phyloP scores from a whole-genome alignment of 2,888 invertebrate genomes.

The Portevinia maculata region DNA sequence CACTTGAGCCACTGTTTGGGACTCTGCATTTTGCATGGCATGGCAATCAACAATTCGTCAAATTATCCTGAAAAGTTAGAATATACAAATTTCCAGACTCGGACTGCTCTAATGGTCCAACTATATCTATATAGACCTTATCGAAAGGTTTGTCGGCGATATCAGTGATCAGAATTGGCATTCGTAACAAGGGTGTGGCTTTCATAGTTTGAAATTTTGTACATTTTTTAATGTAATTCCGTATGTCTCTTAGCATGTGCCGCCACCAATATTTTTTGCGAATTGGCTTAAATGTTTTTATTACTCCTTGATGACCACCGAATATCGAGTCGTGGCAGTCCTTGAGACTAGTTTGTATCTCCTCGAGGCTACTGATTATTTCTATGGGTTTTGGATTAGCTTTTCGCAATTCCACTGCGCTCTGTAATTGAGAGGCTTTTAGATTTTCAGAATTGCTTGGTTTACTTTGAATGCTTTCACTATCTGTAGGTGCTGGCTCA shows the following conservation, averaged over 20 bases:
- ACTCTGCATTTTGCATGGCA: too few relatives aligned
- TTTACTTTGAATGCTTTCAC: too few relatives aligned
- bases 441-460: neutral
- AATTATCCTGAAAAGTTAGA: too few relatives aligned
- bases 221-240: slow-evolving; percentile 1
- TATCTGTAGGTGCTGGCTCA: too few relatives aligned
- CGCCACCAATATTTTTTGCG: neutral
- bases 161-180: slow-evolving; percentile 15
- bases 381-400: neutral
- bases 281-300: neutral
- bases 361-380: too few relatives aligned
- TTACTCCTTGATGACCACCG: neutral
- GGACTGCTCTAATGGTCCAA: neutral
- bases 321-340: neutral
- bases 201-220: slow-evolving; percentile 19
- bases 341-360: neutral
- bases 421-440: neutral
- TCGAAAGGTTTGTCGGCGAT: slow-evolving; percentile 20
- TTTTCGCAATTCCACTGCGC: neutral
- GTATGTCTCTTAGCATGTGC: neutral
- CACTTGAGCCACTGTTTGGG: too few relatives aligned
- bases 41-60: too few relatives aligned
- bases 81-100: slow-evolving; percentile 3
- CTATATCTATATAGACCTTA: slow-evolving; percentile 10
- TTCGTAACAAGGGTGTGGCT: neutral